Percentiles rank a stretch among this genome's conserved stretches.
These are phyloP conservation scores for Aporophyla nigra DNA, from an alignment of 2,888 invertebrate species.

Conservation along the genomic window DNA sequence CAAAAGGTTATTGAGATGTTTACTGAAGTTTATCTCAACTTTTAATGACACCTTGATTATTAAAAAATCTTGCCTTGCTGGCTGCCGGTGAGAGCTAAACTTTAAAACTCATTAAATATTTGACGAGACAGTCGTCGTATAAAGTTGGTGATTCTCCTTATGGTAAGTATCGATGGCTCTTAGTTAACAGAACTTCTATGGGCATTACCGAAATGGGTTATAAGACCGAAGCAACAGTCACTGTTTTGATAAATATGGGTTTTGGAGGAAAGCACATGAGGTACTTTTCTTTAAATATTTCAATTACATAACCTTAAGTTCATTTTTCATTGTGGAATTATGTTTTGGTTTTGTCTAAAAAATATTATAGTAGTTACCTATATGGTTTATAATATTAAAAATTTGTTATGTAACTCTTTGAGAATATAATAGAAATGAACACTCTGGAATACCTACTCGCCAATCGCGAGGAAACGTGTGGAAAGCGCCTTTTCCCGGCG, in stretches of 20 bases:
- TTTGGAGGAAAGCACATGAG: not conserved
- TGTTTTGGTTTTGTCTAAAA: not conserved
- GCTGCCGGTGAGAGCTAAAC: constrained; percentile 18
- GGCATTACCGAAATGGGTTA: constrained; percentile 1
- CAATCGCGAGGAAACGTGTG: not conserved
- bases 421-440: not conserved
- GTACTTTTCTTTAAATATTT: not conserved
- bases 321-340: not conserved
- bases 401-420: not conserved
- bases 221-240: not conserved
- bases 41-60: constrained; percentile 39
- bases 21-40: constrained; percentile 24
- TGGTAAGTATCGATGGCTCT: not conserved
- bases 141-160: constrained; percentile 26
- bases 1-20: constrained; percentile 12
- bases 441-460: not conserved
- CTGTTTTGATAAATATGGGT: not conserved
- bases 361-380: no score
- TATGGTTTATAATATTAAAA: no score
- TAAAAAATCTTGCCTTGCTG: constrained; percentile 13
- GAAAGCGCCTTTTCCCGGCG: not conserved
- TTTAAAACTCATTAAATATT: constrained; percentile 50
- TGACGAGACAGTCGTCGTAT: constrained; percentile 24
- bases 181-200: not conserved
- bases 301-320: not conserved